These are phyloP conservation scores for Bovichtus diacanthus DNA, from an alignment of 2,797 vertebrate species.

Conservation along the genomic window DNA sequence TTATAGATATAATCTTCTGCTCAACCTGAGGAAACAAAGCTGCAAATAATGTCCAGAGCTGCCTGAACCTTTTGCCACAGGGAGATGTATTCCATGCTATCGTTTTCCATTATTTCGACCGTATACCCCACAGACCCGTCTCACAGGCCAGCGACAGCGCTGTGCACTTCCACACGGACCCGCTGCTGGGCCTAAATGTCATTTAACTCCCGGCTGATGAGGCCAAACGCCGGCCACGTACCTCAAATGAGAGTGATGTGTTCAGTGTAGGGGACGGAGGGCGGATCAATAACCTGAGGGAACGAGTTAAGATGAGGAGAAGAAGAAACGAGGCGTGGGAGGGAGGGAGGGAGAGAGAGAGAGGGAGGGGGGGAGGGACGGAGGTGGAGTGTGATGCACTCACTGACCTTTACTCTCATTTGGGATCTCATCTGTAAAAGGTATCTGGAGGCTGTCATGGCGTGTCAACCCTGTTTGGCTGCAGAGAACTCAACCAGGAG, in stretches of 20 bases:
- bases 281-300: conserved; percentile 31
- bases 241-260: background rate
- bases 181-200: conserved; percentile 34
- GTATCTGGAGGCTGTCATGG: conserved; percentile 50
- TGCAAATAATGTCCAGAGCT: background rate
- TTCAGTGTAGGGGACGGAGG: background rate
- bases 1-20: background rate
- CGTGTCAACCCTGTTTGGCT: background rate
- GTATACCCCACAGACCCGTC: background rate
- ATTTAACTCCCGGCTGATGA: conserved; percentile 20
- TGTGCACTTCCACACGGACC: background rate
- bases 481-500: background rate
- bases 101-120: conserved; percentile 5
- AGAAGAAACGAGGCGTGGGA: background rate
- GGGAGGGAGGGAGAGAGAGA: background rate
- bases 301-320: background rate
- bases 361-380: background rate
- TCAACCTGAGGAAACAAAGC: background rate
- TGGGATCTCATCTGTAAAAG: conserved; percentile 39
- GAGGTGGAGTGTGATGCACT: conserved; percentile 15
- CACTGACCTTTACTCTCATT: conserved; percentile 46
- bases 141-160: background rate
- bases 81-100: background rate
- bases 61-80: background rate
- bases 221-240: background rate